Conservation (phyloP, 2,113 vertebrate genomes). For the Malurus elegans region DNA sequence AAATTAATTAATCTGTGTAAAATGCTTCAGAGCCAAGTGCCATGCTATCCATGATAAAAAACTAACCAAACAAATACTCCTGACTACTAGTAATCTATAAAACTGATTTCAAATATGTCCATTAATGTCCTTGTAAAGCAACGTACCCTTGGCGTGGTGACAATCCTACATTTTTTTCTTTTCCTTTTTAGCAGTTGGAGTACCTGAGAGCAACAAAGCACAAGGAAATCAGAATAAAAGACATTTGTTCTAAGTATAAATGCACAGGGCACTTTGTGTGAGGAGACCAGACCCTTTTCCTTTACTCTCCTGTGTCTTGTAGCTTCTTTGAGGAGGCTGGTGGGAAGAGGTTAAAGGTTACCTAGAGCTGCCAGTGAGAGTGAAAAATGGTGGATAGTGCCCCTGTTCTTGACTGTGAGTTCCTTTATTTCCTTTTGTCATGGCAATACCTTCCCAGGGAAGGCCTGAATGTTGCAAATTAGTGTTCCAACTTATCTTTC, state of each 20-base stretch:
- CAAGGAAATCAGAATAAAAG: slow-evolving; percentile 34
- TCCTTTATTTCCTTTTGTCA: slow-evolving; percentile 66
- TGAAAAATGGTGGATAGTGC: slow-evolving; percentile 68
- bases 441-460: slow-evolving; percentile 64
- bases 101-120: neutral
- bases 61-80: neutral
- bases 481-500: slow-evolving; percentile 58
- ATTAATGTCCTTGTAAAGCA: neutral
- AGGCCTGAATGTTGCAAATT: slow-evolving; percentile 63
- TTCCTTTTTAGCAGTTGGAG: neutral
- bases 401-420: slow-evolving; percentile 51
- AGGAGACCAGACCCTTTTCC: neutral
- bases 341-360: slow-evolving; percentile 75
- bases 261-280: neutral
- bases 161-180: neutral
- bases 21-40: neutral
- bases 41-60: neutral
- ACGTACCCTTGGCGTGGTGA: neutral
- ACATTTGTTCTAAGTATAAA: slow-evolving; percentile 22
- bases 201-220: slow-evolving; percentile 25
- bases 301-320: slow-evolving; percentile 63
- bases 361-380: slow-evolving; percentile 62
- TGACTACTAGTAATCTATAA: neutral
- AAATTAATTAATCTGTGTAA: neutral
- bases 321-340: slow-evolving; percentile 68